These are phyloP conservation scores for Uropetala carovei DNA, from an alignment of 2,888 invertebrate species.

Conservation along the genomic window DNA sequence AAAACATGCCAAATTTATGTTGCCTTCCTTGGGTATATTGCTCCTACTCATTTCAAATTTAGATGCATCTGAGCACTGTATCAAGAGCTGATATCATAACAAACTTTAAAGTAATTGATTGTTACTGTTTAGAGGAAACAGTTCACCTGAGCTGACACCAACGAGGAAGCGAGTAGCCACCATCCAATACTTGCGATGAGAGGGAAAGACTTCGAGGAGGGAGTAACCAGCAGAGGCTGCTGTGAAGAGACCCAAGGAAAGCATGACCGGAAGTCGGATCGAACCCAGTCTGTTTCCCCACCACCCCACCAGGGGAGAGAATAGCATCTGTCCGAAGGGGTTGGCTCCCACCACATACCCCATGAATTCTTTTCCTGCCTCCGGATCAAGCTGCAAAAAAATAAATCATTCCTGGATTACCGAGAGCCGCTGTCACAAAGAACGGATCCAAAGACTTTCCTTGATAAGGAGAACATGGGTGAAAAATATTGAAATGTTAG, in stretches of 20 bases:
- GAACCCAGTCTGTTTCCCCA: conserved; percentile 88
- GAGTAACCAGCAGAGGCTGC: conserved; percentile 86
- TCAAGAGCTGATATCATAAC: too few relatives aligned
- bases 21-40: too few relatives aligned
- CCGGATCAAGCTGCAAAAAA: conserved; percentile 84
- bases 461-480: too few relatives aligned
- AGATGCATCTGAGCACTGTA: too few relatives aligned
- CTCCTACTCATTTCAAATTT: too few relatives aligned
- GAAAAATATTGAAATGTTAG: too few relatives aligned
- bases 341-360: conserved; percentile 91
- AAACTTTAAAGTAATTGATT: too few relatives aligned
- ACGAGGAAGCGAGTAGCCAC: conserved; percentile 86
- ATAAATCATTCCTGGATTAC: neutral
- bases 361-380: conserved; percentile 88
- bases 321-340: conserved; percentile 91
- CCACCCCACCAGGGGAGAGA: conserved; percentile 89
- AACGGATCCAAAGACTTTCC: too few relatives aligned
- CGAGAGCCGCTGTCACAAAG: too few relatives aligned
- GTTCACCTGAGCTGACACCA: conserved; percentile 87
- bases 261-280: conserved; percentile 84
- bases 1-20: too few relatives aligned
- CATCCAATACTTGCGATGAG: conserved; percentile 85
- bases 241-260: conserved; percentile 84
- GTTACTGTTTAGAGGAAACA: neutral
- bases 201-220: conserved; percentile 83